phyloP scores from a whole-genome alignment of 2,888 invertebrate species.

The Drosophila bunnanda region DNA sequence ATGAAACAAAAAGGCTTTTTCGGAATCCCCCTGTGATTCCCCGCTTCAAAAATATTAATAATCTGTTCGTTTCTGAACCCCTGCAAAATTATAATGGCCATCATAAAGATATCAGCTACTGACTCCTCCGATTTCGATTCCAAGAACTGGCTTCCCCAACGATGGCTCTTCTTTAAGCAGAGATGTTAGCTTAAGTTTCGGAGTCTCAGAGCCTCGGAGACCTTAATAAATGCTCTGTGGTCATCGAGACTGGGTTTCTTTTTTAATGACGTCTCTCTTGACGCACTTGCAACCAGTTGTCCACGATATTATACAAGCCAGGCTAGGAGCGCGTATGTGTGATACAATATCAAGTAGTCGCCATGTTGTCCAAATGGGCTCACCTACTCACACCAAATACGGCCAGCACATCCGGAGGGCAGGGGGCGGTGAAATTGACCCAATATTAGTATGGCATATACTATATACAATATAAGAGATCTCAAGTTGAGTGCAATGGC shows the following conservation, averaged over 20 bases:
- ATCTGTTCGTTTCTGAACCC: constrained; percentile 12
- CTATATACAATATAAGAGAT: constrained; percentile 40
- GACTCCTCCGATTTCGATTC: constrained; percentile 4
- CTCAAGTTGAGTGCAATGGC: constrained; percentile 60
- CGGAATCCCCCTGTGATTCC: constrained; percentile 15
- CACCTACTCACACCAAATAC: neutral
- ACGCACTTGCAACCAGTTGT: constrained; percentile 36
- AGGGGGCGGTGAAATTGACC: constrained; percentile 32
- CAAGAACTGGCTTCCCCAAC: neutral
- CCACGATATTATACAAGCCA: constrained; percentile 16
- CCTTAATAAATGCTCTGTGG: constrained; percentile 14
- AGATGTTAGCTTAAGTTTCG: neutral
- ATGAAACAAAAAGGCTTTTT: constrained; percentile 3
- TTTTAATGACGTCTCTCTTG: constrained; percentile 21
- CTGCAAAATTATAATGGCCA: constrained; percentile 14
- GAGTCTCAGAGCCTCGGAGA: neutral
- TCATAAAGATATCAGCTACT: constrained; percentile 18
- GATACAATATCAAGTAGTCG: constrained; percentile 40
- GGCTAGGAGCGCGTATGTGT: neutral
- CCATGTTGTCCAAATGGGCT: constrained; percentile 42
- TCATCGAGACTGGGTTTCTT: constrained; percentile 24
- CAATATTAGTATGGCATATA: constrained; percentile 25
- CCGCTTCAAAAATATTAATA: constrained; percentile 17
- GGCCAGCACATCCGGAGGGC: neutral
- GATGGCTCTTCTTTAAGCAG: neutral